A percentile compares a stretch with the other conserved stretches of the same genome.
Conservation (phyloP, 2,888 invertebrate genomes). For the Eledone cirrhosa region DNA sequence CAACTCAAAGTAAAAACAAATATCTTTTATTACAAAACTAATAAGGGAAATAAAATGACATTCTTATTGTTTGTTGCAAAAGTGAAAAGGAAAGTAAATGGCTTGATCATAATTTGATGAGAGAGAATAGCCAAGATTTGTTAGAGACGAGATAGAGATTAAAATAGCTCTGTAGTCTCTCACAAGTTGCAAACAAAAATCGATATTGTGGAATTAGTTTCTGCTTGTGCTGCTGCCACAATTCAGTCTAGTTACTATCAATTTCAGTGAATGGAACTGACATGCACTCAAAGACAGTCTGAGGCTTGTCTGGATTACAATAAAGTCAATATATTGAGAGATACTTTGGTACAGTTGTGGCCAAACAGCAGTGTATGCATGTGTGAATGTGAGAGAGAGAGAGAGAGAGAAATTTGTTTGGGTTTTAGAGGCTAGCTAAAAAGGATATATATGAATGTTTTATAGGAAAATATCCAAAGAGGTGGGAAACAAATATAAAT, state of each 20-base stretch:
- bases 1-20: too few relatives aligned
- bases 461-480: too few relatives aligned
- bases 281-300: slow-evolving; percentile 28
- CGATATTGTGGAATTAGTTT: slow-evolving; percentile 20
- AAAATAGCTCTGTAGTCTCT: slow-evolving; percentile 21
- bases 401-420: too few relatives aligned
- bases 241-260: slow-evolving; percentile 22
- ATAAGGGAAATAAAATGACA: too few relatives aligned
- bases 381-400: too few relatives aligned
- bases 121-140: slow-evolving; percentile 23
- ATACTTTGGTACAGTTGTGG: background rate
- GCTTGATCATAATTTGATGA: slow-evolving; percentile 24
- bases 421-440: too few relatives aligned
- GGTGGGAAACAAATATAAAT: too few relatives aligned
- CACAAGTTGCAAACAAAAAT: slow-evolving; percentile 28
- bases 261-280: slow-evolving; percentile 25
- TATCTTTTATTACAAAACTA: too few relatives aligned
- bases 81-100: slow-evolving; percentile 21
- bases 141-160: slow-evolving; percentile 24
- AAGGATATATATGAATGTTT: too few relatives aligned
- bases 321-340: slow-evolving; percentile 17
- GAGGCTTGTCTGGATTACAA: slow-evolving; percentile 24
- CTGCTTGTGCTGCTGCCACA: slow-evolving; percentile 12
- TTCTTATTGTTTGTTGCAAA: background rate
- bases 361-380: too few relatives aligned